Percentiles rank a stretch among this genome's conserved stretches.
These are phyloP conservation scores for Dromiciops gliroides DNA, from an alignment of 2,113 vertebrate species.

Conservation along the genomic window DNA sequence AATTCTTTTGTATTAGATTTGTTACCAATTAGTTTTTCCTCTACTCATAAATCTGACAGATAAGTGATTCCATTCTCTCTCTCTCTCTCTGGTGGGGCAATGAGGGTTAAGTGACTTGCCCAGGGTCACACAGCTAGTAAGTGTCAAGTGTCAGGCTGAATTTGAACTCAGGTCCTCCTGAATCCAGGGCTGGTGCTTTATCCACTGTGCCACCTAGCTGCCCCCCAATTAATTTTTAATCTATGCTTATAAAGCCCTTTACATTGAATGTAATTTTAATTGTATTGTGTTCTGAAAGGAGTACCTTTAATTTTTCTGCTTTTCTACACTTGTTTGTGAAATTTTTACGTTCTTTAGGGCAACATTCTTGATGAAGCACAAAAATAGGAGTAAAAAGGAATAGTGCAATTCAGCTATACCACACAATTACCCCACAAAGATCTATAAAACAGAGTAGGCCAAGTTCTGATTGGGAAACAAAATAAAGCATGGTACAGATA, in stretches of 20 bases:
- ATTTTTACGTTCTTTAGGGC: neutral
- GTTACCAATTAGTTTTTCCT: too few relatives aligned
- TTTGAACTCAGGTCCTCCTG: too few relatives aligned
- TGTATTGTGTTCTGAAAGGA: neutral
- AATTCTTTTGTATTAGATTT: neutral
- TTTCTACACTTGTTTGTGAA: neutral
- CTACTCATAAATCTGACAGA: too few relatives aligned
- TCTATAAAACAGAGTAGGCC: neutral
- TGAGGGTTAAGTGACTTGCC: too few relatives aligned
- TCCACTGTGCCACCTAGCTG: too few relatives aligned
- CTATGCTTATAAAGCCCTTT: neutral
- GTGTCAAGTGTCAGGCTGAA: too few relatives aligned
- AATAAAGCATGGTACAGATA: too few relatives aligned
- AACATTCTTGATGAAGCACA: neutral
- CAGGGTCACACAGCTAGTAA: too few relatives aligned
- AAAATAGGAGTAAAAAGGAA: neutral
- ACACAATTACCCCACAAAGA: neutral
- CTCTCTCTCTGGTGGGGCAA: too few relatives aligned
- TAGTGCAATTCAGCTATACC: neutral
- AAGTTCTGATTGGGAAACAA: neutral
- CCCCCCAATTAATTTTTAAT: neutral
- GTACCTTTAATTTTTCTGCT: neutral
- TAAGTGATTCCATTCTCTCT: too few relatives aligned
- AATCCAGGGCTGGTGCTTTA: too few relatives aligned
- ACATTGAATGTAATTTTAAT: neutral